Evolutionary conservation across 2,113 vertebrate genomes (phyloP).

Genomic region (Cyphomyrus plagiostoma): DNA sequence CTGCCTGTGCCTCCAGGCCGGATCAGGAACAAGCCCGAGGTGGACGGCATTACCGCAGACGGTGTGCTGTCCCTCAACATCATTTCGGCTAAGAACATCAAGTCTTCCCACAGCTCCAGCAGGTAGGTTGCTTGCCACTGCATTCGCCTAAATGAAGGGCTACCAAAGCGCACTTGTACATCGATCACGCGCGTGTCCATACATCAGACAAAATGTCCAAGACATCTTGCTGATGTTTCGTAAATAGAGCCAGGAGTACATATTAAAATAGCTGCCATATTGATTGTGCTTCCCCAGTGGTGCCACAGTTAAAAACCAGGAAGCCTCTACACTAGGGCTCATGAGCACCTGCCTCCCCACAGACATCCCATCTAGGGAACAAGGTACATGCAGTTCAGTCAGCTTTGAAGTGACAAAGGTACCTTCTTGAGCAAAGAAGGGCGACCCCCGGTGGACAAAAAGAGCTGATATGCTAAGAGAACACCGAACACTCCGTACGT

Average conservation of each 20-base stretch:
- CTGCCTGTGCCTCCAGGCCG: constrained; percentile 62
- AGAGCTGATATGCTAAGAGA: not conserved
- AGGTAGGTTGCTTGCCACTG: constrained; percentile 61
- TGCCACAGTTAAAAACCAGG: not conserved
- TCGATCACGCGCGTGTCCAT: not conserved
- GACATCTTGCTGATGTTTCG: not conserved
- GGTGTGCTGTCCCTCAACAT: constrained; percentile 92
- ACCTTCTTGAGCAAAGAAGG: not conserved
- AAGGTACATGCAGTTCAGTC: not conserved
- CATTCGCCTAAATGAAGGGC: not conserved
- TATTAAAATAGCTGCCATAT: not conserved
- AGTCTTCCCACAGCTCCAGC: constrained; percentile 87
- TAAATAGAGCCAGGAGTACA: not conserved
- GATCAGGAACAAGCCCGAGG: constrained; percentile 86
- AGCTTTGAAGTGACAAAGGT: not conserved
- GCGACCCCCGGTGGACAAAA: constrained; percentile 34
- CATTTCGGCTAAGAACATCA: constrained; percentile 94
- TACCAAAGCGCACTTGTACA: not conserved
- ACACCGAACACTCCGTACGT: not conserved
- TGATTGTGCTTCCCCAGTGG: not conserved
- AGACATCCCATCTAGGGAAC: not conserved
- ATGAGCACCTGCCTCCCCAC: too few relatives aligned
- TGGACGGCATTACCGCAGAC: constrained; percentile 81
- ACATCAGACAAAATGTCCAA: not conserved
- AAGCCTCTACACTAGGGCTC: not conserved